Conservation (phyloP, 2,888 invertebrate genomes). For the Notodonta dromedarius region DNA sequence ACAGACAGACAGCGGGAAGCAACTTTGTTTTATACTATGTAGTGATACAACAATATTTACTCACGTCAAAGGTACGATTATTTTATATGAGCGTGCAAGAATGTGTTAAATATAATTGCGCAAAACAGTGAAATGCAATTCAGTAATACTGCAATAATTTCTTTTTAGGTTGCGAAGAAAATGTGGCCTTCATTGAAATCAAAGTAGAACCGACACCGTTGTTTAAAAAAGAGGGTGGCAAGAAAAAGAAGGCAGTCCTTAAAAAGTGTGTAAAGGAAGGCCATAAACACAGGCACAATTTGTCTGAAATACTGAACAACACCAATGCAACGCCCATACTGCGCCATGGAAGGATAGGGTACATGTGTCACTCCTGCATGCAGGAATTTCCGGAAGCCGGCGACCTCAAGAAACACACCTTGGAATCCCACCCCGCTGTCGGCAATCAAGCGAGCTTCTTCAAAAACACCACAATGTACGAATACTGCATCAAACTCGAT, state of each 20-base stretch:
- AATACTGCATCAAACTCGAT: conserved; percentile 45
- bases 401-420: not conserved
- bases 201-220: not conserved
- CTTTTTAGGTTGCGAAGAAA: too few relatives aligned
- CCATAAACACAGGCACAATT: not conserved
- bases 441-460: conserved; percentile 25
- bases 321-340: not conserved
- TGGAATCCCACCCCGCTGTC: not conserved
- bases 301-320: not conserved
- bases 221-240: not conserved
- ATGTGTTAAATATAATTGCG: too few relatives aligned
- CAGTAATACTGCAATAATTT: too few relatives aligned
- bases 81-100: too few relatives aligned
- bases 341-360: not conserved
- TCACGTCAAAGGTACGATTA: too few relatives aligned
- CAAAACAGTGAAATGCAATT: too few relatives aligned
- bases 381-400: conserved; percentile 14
- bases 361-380: not conserved
- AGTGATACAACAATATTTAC: too few relatives aligned
- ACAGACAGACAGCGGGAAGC: too few relatives aligned
- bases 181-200: too few relatives aligned
- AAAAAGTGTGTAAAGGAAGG: too few relatives aligned
- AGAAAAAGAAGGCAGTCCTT: not conserved
- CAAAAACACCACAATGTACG: not conserved
- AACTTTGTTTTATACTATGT: too few relatives aligned